These are phyloP conservation scores for Crotalus viridis DNA, from an alignment of 2,113 vertebrate species.

Conservation along the genomic window DNA sequence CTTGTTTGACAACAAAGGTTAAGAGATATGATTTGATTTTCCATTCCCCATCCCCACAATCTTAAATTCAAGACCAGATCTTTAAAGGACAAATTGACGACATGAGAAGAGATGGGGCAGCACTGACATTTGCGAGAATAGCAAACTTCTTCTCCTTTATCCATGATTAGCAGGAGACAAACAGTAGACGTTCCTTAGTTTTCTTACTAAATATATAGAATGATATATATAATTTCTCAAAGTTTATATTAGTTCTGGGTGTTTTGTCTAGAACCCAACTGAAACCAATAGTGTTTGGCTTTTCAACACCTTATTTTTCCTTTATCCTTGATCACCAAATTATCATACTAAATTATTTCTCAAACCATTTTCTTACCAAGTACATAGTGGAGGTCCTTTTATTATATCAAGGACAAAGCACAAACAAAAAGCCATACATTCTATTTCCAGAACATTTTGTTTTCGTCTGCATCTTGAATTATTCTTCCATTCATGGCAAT, in stretches of 20 bases:
- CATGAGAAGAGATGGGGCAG: neutral
- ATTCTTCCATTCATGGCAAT: constrained; percentile 2
- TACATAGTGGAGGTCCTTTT: neutral
- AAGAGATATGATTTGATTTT: constrained; percentile 28
- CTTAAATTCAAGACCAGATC: constrained; percentile 39
- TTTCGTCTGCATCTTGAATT: neutral
- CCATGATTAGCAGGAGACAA: neutral
- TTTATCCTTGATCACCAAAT: neutral
- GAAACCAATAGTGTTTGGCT: neutral
- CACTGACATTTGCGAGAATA: neutral
- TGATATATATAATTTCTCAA: no score
- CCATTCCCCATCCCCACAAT: constrained; percentile 52
- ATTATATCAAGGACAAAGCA: neutral
- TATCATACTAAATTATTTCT: neutral
- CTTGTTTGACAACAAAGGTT: constrained; percentile 37
- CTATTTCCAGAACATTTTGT: constrained; percentile 24
- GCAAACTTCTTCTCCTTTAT: neutral
- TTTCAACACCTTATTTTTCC: neutral
- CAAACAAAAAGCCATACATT: neutral
- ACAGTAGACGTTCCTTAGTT: no score
- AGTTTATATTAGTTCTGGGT: neutral
- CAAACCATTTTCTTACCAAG: neutral
- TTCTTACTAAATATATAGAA: no score
- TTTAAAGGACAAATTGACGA: constrained; percentile 31
- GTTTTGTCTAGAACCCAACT: neutral